Evolutionary conservation across 1,140 invertebrate genomes (phyloP), one percentile per base, ranked within the genome.

Genomic region (Rhopalosiphum padi): DNA sequence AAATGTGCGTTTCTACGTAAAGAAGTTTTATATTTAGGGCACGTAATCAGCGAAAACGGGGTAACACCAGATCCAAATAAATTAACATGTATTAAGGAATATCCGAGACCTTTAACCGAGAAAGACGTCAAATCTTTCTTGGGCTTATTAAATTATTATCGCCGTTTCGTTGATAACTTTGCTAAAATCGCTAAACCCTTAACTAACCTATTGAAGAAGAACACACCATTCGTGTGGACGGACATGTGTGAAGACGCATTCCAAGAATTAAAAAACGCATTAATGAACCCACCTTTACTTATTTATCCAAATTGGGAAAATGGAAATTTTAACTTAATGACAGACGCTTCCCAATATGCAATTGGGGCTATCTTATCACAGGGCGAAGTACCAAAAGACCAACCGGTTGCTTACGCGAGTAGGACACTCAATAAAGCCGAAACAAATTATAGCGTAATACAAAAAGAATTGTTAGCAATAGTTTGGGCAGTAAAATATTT

Each of bases 21-120:
- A 5, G 94, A 94, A 51, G 94, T 95, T 0, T 60, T 86, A 43
- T 95, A 95, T 85, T 94, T 96, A 23, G 96, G 95, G 0, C 95
- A 95, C 46, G 11, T 95, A 0, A 95, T 96, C 15, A 93, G 94
- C 35, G 91, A 90, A 48, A 94, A 94, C 87, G 95, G 95, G 25
- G 94, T 96, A 3, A 48, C 94, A 25, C 93, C 94, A 2, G 94
- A 95, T 88, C 94, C 95, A 3, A 94, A 94, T 0, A 95, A 96
- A 94, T 94, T 95, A 0, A 25, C 91, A 5, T 95, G 95, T 0
- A 94, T 96, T 2, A 60, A 93, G 21, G 82, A 95, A 0, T 95
- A 95, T 92, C 94, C 95, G 0, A 92, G 41, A 30, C 95, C 95
- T 5, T 94, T 37, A 37, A 95, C 94, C 48, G 11, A 94, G 0